phyloP scores from a whole-genome alignment of 2,113 vertebrate genomes.

The Phoxinus phoxinus region DNA sequence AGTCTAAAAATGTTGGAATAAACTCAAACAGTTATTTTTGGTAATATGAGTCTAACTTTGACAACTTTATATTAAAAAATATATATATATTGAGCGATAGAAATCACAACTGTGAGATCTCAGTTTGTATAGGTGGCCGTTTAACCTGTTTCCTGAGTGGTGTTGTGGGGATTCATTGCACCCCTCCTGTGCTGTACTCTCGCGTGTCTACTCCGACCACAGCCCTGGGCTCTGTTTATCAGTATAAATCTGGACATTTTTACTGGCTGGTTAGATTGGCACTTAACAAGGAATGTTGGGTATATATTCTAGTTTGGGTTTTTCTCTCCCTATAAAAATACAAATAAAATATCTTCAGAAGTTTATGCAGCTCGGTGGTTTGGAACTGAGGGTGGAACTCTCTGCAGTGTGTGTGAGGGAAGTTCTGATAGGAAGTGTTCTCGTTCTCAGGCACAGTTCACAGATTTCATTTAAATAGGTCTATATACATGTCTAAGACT shows the following conservation, averaged over 20 bases:
- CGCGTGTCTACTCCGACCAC: constrained; percentile 65
- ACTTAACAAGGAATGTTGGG: constrained; percentile 59
- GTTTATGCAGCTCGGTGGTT: constrained; percentile 61
- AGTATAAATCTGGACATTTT: constrained; percentile 55
- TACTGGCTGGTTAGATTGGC: constrained; percentile 62
- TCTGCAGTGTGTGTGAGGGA: not conserved
- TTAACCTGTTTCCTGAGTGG: constrained; percentile 1
- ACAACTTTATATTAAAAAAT: too few relatives aligned
- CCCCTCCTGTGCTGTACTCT: constrained; percentile 21
- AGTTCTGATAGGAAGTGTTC: constrained; percentile 21
- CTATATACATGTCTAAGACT: not conserved
- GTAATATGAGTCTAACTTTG: not conserved
- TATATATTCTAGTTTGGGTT: constrained; percentile 61
- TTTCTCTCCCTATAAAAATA: constrained; percentile 67
- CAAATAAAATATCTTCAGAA: constrained; percentile 62
- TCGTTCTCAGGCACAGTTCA: not conserved
- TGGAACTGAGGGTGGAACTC: constrained; percentile 31
- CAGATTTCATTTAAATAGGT: not conserved
- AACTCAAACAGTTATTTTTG: not conserved
- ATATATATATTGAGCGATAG: not conserved
- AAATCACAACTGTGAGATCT: not conserved
- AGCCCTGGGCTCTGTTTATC: constrained; percentile 55
- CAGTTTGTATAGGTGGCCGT: not conserved
- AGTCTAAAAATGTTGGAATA: not conserved
- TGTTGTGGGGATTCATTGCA: not conserved